Evolutionary conservation across 1,140 invertebrate species (phyloP).

Genomic region (Ephestia elutella): DNA sequence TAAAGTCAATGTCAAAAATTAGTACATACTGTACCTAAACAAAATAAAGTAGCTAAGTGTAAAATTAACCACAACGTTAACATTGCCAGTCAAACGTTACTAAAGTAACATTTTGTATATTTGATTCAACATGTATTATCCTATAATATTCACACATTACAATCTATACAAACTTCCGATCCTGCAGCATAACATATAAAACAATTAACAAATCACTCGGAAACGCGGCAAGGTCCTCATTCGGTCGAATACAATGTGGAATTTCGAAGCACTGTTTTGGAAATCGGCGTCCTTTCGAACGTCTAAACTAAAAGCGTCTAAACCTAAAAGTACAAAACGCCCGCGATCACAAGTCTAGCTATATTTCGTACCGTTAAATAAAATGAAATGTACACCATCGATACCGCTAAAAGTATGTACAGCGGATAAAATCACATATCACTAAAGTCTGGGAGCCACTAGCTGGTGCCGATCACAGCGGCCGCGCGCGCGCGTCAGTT

Average conservation of each 20-base stretch:
- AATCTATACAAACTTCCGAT: not conserved
- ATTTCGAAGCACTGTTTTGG: not conserved
- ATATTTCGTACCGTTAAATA: constrained; percentile 32
- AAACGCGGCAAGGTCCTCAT: constrained; percentile 17
- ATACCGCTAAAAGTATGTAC: constrained; percentile 62
- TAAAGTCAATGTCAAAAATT: constrained; percentile 21
- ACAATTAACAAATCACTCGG: constrained; percentile 6
- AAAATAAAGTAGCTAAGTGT: constrained; percentile 9
- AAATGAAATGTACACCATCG: constrained; percentile 68
- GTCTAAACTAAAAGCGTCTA: constrained; percentile 40
- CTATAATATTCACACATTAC: constrained; percentile 6
- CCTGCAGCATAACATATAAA: constrained; percentile 5
- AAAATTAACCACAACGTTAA: constrained; percentile 16
- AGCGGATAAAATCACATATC: too few species aligned
- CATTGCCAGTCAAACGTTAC: constrained; percentile 8
- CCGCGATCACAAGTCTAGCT: constrained; percentile 66
- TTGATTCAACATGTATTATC: not conserved
- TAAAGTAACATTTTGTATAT: constrained; percentile 3
- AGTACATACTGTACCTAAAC: constrained; percentile 35
- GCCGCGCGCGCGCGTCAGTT: constrained; percentile 44
- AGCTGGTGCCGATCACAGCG: too few species aligned
- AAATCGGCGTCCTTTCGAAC: not conserved
- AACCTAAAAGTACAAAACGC: constrained; percentile 64
- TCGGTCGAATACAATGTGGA: not conserved
- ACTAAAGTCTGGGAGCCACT: too few species aligned